Evolutionary conservation across 37 sponge, comb jelly and placozoan species (phyloP), one percentile per base, ranked within the genome.

Genomic region (Beroe ovata): DNA sequence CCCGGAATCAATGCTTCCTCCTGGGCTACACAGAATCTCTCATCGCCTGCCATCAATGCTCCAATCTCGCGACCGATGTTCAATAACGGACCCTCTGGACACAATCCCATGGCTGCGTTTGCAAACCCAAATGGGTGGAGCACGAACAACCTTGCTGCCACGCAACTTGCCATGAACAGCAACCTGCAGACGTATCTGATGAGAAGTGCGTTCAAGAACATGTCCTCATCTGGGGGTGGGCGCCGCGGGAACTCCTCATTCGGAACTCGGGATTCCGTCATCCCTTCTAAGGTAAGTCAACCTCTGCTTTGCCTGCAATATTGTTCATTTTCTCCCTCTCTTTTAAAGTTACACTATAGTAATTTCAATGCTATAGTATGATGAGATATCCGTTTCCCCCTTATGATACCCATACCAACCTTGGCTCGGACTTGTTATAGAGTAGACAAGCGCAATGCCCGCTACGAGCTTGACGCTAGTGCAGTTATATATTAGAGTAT

Each of bases 141-240:
- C 47, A 40, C 42, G 26, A 39, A 77, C 42, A 62, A 62, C 63
- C 47, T 77, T 42, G 84, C 84, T 25, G 84, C 84, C 26, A 47
- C 54, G 54, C 84, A 77, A 25, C 54, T 77, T 0, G 84, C 54
- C 19, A 16, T 40, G 11, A 77, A 77, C 84, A 39, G n/a, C 42
- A 42, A 39, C 47, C 41, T 77, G 47, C 47, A 41, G 84, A 77
- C n/a, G 54, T 77, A 77, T 54, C 84, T 77, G 28, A 77, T 77
- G 42, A 77, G 84, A 41, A 77, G 33, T 29, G 36, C 38, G 37
- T 42, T 42, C 84, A 77, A 77, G 84, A 77, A 42, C 84, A 77
- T 77, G 84, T 35, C 84, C 84, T 42, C 54, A 3, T 20, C 28
- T n/a, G 63, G 63, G 22, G 38, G 38, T 38, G 84, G 84, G 2